Conservation (phyloP, 2,797 vertebrate species). For the Malurus leucopterus region DNA sequence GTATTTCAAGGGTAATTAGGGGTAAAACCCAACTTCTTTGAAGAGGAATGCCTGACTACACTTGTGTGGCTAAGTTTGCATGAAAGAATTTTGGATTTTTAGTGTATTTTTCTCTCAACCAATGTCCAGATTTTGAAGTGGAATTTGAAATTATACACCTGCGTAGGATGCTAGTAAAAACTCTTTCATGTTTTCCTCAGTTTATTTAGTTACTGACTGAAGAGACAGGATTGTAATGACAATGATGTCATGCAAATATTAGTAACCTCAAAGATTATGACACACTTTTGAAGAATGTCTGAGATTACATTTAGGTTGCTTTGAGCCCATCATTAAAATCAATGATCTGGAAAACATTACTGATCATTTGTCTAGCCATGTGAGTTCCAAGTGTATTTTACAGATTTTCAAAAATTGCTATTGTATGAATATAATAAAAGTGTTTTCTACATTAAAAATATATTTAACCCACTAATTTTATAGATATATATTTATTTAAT, state of each 20-base stretch:
- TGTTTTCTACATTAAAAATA: neutral
- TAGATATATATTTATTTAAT: neutral
- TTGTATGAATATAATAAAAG: neutral
- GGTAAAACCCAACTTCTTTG: neutral
- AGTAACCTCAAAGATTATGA: conserved; percentile 28
- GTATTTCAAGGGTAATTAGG: neutral
- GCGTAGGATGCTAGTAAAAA: conserved; percentile 7
- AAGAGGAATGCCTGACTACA: neutral
- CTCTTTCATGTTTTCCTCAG: conserved; percentile 9
- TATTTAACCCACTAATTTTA: neutral
- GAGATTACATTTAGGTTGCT: conserved; percentile 41
- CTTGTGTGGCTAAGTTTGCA: neutral
- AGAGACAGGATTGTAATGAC: conserved; percentile 6
- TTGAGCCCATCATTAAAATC: conserved; percentile 42
- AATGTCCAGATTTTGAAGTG: conserved; percentile 23
- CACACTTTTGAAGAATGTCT: conserved; percentile 43
- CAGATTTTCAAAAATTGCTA: conserved; percentile 5
- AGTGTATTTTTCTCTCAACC: conserved; percentile 1
- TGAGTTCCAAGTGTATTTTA: conserved; percentile 33
- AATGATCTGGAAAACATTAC: conserved; percentile 19
- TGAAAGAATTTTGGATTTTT: neutral
- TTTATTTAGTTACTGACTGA: conserved; percentile 51
- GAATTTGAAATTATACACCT: conserved; percentile 51
- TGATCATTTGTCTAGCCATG: conserved; percentile 14
- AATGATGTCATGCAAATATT: conserved; percentile 53